These are phyloP conservation scores for Nylanderia fulva DNA, from an alignment of 1,140 invertebrate genomes.

Conservation along the genomic window DNA sequence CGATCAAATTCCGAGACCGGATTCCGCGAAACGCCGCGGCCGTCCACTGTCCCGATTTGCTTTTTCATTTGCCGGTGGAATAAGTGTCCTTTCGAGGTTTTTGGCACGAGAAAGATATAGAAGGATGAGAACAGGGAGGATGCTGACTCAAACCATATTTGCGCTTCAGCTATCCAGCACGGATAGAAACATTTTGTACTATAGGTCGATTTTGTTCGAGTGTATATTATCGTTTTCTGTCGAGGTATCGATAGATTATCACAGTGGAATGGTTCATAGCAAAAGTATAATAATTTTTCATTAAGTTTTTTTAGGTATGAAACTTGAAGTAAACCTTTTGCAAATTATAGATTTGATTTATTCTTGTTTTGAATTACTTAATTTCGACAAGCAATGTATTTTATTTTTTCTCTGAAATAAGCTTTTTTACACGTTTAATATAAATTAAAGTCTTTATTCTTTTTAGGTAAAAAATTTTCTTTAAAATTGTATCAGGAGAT, in stretches of 20 bases:
- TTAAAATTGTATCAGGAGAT: no score
- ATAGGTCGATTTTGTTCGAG: neutral
- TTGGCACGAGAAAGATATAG: slow-evolving; percentile 33
- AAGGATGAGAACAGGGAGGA: neutral
- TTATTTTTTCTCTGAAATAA: neutral
- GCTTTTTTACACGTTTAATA: no score
- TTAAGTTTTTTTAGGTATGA: neutral
- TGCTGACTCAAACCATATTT: slow-evolving; percentile 10
- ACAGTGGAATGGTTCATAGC: neutral
- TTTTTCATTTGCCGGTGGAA: slow-evolving; percentile 59
- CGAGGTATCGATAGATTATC: neutral
- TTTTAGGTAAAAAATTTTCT: no score
- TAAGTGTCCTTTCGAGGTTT: slow-evolving; percentile 42
- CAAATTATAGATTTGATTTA: neutral
- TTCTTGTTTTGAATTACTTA: no score
- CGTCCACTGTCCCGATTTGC: slow-evolving; percentile 65
- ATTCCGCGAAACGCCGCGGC: slow-evolving; percentile 76
- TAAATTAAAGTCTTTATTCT: no score
- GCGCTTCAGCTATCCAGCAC: neutral
- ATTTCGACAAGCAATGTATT: neutral
- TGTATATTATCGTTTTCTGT: neutral
- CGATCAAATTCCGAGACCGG: slow-evolving; percentile 82
- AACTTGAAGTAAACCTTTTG: neutral
- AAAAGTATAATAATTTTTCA: neutral
- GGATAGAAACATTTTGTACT: neutral